Evolutionary conservation across 2,888 invertebrate genomes (phyloP).

Genomic region (Alitta virens): DNA sequence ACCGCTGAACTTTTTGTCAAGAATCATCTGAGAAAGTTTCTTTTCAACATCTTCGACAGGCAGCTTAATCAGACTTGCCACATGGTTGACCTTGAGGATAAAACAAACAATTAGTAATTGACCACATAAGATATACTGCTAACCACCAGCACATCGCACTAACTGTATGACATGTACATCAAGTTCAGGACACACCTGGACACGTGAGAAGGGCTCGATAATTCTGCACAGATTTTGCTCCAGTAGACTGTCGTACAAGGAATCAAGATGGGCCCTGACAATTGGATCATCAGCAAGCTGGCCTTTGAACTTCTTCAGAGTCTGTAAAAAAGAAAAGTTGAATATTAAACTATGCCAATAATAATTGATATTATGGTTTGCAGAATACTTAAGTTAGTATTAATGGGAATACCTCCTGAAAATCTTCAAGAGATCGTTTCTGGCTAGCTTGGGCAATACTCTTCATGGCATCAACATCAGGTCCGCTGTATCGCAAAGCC

Average conservation of each 20-base stretch:
- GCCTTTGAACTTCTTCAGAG: conserved; percentile 79
- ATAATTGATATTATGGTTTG: not conserved
- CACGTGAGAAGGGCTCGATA: conserved; percentile 97
- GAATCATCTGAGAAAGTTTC: conserved; percentile 99
- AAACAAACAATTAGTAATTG: not conserved
- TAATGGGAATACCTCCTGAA: conserved; percentile 65
- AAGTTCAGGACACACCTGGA: conserved; percentile 74
- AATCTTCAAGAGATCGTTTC: conserved; percentile 93
- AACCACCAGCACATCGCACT: not conserved
- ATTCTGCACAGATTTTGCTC: conserved; percentile 98
- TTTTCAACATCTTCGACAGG: conserved; percentile 78
- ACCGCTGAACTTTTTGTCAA: conserved; percentile 87
- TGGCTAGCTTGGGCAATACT: conserved; percentile 94
- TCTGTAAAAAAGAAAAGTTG: conserved; percentile 58
- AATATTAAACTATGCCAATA: not conserved
- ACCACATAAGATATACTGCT: not conserved
- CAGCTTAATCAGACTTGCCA: conserved; percentile 32
- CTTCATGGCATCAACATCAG: conserved; percentile 97
- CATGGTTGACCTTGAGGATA: conserved; percentile 28
- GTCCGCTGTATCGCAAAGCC: conserved; percentile 92
- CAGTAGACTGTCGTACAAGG: conserved; percentile 96
- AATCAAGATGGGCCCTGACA: conserved; percentile 92
- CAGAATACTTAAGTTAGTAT: not conserved
- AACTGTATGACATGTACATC: no score
- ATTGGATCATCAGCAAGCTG: conserved; percentile 95